Evolutionary conservation across 1,140 invertebrate genomes (phyloP).

Genomic region (Drosophila neocordata): DNA sequence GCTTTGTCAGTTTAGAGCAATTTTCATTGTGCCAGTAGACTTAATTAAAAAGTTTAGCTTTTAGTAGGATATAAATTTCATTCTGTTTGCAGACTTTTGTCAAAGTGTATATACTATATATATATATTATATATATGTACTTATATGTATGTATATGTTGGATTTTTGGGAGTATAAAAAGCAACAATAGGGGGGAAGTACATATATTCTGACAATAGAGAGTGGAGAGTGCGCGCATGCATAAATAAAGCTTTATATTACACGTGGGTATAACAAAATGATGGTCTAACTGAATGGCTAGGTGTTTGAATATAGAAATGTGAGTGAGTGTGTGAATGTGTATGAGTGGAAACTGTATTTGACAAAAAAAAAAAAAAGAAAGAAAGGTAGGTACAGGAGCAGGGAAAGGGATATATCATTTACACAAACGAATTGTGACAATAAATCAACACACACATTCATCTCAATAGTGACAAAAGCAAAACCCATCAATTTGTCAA

Average conservation of each 20-base stretch:
- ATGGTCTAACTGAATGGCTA: not conserved
- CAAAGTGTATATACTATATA: not conserved
- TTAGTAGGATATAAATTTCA: conserved; percentile 5
- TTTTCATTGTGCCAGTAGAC: not conserved
- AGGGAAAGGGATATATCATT: conserved; percentile 35
- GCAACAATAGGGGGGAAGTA: conserved; percentile 4
- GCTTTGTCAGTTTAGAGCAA: not conserved
- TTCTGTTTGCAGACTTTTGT: not conserved
- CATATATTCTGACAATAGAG: conserved; percentile 21
- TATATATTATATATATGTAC: not conserved
- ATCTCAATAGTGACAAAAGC: not conserved
- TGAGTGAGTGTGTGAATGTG: conserved; percentile 32
- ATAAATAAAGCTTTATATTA: conserved; percentile 72
- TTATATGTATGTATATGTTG: too few species aligned
- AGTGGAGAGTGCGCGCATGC: conserved; percentile 45
- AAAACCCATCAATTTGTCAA: conserved; percentile 26
- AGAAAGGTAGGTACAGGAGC: not conserved
- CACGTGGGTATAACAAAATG: conserved; percentile 60
- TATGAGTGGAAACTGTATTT: conserved; percentile 18
- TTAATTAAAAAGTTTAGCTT: conserved; percentile 2
- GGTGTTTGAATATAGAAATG: conserved; percentile 5
- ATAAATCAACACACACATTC: conserved; percentile 50
- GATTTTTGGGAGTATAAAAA: not conserved
- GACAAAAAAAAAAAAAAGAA: not conserved
- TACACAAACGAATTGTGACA: conserved; percentile 52